Evolutionary conservation across 2,888 invertebrate species (phyloP), one percentile per base, ranked within the genome.

Genomic region (Oscheius sp.): DNA sequence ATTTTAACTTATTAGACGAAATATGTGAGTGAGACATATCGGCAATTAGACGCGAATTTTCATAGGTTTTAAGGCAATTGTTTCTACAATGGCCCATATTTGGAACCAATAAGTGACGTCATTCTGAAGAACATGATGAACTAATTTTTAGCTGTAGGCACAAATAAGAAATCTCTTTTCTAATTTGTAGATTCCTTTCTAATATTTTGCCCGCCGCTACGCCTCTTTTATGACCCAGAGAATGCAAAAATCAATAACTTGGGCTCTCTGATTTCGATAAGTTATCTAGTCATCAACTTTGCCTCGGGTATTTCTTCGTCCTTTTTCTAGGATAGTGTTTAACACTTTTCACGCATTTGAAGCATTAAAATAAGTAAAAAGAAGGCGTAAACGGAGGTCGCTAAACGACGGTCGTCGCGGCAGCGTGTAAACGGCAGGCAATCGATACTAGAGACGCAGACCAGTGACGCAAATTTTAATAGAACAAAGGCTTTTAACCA

Each of bases 361-460:
- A 55, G 17, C 55, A 20, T 15, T 15, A 20, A n/a, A 34, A 34
- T 34, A 37, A 55, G 55, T 61, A 61, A 61, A 61, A 61, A 42
- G 45, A 61, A 61, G 61, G 61, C 61, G 61, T 61, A 61, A 61
- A 61, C 61, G 31, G 61, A 61, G 61, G 61, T 52, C 27, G n/a
- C 29, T 52, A 25, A 20, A 23, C 50, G 50, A 8, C 23, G 50
- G 42, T 27, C 29, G 45, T 6, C 10, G 25, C 12, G 17, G 27
- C 6, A 23, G 45, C 45, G 61, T 61, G 61, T 61, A 61, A 61
- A 61, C 61, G 27, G 23, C 61, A 31, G 8, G 61, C 61, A 27
- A 61, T n/a, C n/a, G n/a, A n/a, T n/a, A n/a, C n/a, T n/a, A n/a
- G n/a, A n/a, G n/a, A n/a, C n/a, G n/a, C n/a, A n/a, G n/a, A n/a